A percentile compares a stretch with the other conserved stretches of the same genome.
Conservation (phyloP, 2,113 vertebrate species). For the Sturnus vulgaris region DNA sequence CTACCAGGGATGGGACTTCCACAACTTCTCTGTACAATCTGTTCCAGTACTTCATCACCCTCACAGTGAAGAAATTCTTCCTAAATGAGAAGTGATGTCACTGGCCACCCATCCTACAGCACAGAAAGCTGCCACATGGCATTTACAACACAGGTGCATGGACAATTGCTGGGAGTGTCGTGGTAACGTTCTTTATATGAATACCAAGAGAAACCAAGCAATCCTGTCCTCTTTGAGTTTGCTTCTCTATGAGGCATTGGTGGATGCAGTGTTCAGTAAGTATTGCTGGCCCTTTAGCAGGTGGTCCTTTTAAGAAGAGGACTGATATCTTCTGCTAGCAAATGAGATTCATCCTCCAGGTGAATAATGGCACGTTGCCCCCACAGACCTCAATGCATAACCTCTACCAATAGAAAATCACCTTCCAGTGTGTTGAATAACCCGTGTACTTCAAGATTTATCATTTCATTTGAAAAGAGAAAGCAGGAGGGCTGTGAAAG, state of each 20-base stretch:
- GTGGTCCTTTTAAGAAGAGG: background rate
- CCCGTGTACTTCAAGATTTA: background rate
- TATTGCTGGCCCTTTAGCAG: background rate
- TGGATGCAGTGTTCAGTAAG: background rate
- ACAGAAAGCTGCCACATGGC: rapidly evolving
- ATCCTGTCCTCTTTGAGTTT: background rate
- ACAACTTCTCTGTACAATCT: background rate
- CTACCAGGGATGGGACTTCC: background rate
- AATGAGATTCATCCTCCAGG: background rate
- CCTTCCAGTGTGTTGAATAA: background rate
- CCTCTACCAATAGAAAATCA: background rate
- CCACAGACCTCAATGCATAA: background rate
- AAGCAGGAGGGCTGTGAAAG: background rate
- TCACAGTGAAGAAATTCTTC: background rate
- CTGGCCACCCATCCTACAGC: background rate
- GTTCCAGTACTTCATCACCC: background rate
- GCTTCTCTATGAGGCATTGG: background rate
- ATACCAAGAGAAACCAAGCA: background rate
- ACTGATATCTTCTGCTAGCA: background rate
- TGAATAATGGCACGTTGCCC: background rate
- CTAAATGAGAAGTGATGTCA: background rate
- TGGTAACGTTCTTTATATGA: background rate
- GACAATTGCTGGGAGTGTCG: rapidly evolving
- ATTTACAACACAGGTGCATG: background rate
- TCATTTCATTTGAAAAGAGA: background rate